Base-by-base conservation (phyloP, 2,113 vertebrate genomes). In the Galemys pyrenaicus region DNA sequence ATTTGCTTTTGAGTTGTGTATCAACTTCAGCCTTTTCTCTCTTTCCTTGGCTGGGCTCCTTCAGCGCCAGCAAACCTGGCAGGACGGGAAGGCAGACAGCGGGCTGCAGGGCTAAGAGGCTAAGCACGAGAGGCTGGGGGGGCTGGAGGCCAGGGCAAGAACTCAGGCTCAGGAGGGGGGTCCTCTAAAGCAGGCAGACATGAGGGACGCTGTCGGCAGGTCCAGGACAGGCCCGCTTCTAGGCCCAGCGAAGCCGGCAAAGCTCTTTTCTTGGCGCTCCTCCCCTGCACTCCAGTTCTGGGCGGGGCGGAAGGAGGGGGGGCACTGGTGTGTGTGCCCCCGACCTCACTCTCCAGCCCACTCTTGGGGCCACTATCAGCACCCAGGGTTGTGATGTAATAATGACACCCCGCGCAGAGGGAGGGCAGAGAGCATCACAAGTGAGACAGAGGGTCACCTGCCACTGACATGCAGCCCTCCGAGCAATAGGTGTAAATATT, bases 1-100 rank as follows among this genome's bases (percentile, higher is more conserved):
- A 39, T 96, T 97, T 96, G 85, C 95, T 95, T 93, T 92, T 96
- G 90, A 95, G 78, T 3, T 2, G 87, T 35, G 62, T 89, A 84
- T 81, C 93, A 4, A 39, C 95, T 81, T 86, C n/a, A 82, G 86
- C 67, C 79, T 96, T 92, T 93, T 86, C 16, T 46, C 91, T 71
- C 60, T 87, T 68, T 79, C 79, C 35, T 84, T 91, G 83, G 84
- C 84, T 56, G 11, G 92, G 92, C 96, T 94, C 93, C 96, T 89
- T n/a, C 93, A 54, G 22, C 58, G 94, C 96, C 71, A 86, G 0
- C 37, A 26, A 1, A 8, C 92, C 15, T 10, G 87, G 87, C 88
- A 10, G 94, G 80, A 41, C 68, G 85, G 96, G 58, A 94, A 96
- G 96, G 74, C 88, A 4, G 88, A 87, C 85, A 97, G 95, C n/a